Evolutionary conservation across 2,888 invertebrate genomes (phyloP), one percentile per base, ranked within the genome.

Genomic region (Eupeodes latifasciatus): DNA sequence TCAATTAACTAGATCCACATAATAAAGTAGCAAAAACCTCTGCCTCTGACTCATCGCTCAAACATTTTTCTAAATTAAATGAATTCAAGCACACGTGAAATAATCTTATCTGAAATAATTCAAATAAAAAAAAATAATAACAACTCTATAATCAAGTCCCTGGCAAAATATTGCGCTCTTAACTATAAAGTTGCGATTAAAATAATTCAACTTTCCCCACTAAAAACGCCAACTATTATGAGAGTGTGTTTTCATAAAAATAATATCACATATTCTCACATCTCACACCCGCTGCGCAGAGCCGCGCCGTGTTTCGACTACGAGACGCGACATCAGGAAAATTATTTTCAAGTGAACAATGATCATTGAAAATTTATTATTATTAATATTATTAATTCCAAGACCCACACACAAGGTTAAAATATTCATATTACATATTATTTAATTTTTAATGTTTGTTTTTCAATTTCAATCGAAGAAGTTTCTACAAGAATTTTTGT

Each of bases 351-450:
- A 53, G 79, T 83, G 61, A 83, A 16, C 79, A 75, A 71, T 71
- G 82, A 74, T 1, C 27, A 27, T 27, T 27, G 27, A 27, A 27
- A 66, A 47, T 64, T 47, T 49, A 66, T 72, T 44, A 51, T 59
- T 71, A 88, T 78, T 44, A 49, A 1, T 19, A 19, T 59, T 71
- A 88, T 78, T 75, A 77, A 59, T 76, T 78, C 57, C 49, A 59
- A 80, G 61, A 66, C 66, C 76, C 80, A 69, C 67, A 69, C 67
- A 62, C 85, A 88, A 88, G 88, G 88, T 85, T 84, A 77, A 47
- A 49, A 75, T 27, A 75, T 79, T 64, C 71, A 86, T 40, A 40
- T 34, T 7, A 4, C 34, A 19, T 49, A 49, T 53, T 69, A 53
- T 66, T 64, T 59, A 14, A 75, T 27, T 67, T 64, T 61, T 36